phyloP scores from a whole-genome alignment of 2,113 vertebrate species.

The Thryonomys swinderianus region DNA sequence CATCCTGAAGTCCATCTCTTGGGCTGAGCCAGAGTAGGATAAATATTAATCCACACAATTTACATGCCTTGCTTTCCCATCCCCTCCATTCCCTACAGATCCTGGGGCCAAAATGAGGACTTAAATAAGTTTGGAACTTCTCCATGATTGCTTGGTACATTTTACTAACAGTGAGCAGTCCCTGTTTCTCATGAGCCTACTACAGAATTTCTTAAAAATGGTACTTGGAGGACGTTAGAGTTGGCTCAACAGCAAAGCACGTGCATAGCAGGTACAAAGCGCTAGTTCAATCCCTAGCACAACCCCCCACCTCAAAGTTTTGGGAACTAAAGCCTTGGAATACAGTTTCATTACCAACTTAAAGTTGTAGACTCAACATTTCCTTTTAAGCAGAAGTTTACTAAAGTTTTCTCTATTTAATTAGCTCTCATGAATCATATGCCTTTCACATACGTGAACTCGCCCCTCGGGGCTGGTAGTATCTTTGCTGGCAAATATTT shows the following conservation, averaged over 20 bases:
- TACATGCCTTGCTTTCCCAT: not conserved
- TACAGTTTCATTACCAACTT: conserved; percentile 31
- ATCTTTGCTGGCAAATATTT: conserved; percentile 62
- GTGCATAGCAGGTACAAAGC: not conserved
- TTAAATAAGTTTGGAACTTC: not conserved
- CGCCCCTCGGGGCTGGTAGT: not conserved
- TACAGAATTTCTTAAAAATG: conserved; percentile 6
- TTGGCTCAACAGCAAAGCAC: not conserved
- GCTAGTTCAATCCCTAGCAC: not conserved
- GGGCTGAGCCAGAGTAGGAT: not conserved
- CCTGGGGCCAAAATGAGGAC: not conserved
- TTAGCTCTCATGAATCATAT: conserved; percentile 43
- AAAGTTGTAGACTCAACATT: conserved; percentile 50
- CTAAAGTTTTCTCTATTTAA: conserved; percentile 52
- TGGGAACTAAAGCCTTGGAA: conserved; percentile 47
- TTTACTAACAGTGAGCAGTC: not conserved
- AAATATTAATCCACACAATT: not conserved
- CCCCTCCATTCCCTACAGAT: not conserved
- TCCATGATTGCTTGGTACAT: not conserved
- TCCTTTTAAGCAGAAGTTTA: conserved; percentile 51
- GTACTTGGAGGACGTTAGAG: not conserved
- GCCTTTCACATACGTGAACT: conserved; percentile 44
- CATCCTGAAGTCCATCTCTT: not conserved
- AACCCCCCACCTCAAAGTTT: not conserved
- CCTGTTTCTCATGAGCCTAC: not conserved